Evolutionary conservation across 1,140 invertebrate genomes (phyloP).

Genomic region (Scaptodrosophila lebanonensis): DNA sequence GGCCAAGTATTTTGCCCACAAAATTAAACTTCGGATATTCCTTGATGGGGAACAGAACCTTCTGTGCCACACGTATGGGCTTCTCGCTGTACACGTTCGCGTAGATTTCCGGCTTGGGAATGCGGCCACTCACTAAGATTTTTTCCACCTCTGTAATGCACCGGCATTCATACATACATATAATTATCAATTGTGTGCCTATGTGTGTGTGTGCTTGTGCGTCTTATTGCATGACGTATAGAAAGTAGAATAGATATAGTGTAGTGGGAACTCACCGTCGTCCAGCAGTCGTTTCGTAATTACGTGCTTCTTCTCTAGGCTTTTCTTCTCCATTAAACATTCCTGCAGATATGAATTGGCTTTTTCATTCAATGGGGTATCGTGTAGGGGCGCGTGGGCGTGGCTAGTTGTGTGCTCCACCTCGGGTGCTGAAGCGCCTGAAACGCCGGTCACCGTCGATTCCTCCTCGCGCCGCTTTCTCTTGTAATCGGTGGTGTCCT

Average conservation of each 20-base stretch:
- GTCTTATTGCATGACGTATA: no score
- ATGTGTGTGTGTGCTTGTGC: background rate
- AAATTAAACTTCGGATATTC: conserved; percentile 96
- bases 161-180: conserved; percentile 20
- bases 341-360: conserved; percentile 70
- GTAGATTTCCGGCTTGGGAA: conserved; percentile 82
- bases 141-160: conserved; percentile 80
- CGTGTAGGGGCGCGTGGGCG: conserved; percentile 41
- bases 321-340: conserved; percentile 66
- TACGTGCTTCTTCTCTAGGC: conserved; percentile 66
- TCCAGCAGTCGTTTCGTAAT: conserved; percentile 69
- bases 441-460: conserved; percentile 43
- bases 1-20: conserved; percentile 94
- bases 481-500: conserved; percentile 72
- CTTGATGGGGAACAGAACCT: conserved; percentile 90
- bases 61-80: conserved; percentile 88
- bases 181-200: conserved; percentile 1
- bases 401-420: conserved; percentile 55
- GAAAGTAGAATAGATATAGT: background rate
- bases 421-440: conserved; percentile 41
- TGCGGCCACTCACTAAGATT: conserved; percentile 80
- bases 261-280: conserved; percentile 59
- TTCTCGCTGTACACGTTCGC: conserved; percentile 92
- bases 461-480: conserved; percentile 69
- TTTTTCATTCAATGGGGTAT: conserved; percentile 69